Conservation (phyloP, 2,888 invertebrate genomes). For the Eumerus sabulonum region DNA sequence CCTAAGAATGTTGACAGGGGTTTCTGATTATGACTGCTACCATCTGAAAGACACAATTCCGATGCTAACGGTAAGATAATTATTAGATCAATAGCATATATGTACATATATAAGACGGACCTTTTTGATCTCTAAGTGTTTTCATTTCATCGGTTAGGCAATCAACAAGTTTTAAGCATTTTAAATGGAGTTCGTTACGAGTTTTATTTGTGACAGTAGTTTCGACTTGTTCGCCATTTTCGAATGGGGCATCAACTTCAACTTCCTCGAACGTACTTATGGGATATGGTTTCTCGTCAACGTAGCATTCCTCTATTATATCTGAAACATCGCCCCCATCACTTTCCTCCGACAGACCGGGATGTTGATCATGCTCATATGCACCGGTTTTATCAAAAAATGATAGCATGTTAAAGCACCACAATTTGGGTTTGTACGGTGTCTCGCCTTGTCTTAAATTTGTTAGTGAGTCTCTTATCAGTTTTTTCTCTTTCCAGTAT, state of each 20-base stretch:
- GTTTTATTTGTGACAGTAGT: too few species aligned
- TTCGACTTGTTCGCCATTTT: too few species aligned
- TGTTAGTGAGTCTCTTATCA: neutral
- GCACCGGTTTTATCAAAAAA: neutral
- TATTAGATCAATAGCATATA: too few species aligned
- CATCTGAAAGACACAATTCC: neutral
- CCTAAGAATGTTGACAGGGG: constrained; percentile 33
- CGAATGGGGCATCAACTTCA: neutral
- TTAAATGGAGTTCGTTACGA: neutral
- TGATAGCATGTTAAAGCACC: constrained; percentile 4
- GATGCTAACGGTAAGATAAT: neutral
- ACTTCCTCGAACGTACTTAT: constrained; percentile 23
- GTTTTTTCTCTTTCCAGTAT: neutral
- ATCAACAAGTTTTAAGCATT: constrained; percentile 12
- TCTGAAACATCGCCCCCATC: neutral
- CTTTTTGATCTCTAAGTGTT: neutral
- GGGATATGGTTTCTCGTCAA: neutral
- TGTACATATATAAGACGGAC: too few species aligned
- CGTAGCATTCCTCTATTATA: neutral
- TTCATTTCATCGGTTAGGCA: constrained; percentile 8
- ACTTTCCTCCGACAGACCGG: neutral
- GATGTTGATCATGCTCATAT: neutral
- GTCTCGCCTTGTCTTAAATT: neutral
- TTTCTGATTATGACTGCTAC: neutral
- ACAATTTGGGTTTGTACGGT: constrained; percentile 12